Conservation (phyloP, 1,140 invertebrate species). For the Zophobas morio region DNA sequence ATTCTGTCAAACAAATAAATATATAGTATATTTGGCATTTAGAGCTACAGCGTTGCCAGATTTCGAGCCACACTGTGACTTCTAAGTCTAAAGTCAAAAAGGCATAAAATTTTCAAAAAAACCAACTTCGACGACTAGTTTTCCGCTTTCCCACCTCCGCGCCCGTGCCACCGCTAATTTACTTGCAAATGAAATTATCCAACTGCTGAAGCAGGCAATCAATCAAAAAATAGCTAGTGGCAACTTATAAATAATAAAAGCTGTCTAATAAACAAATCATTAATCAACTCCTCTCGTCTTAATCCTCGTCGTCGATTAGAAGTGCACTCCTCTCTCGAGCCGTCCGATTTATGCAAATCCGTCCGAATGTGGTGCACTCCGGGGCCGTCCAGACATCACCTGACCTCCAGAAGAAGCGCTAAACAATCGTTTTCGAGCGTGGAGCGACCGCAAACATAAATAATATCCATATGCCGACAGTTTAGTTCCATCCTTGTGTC, state of each 20-base stretch:
- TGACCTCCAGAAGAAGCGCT: conserved; percentile 22
- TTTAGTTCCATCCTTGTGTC: conserved; percentile 28
- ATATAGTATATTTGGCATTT: too few relatives aligned
- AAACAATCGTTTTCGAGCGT: conserved; percentile 20
- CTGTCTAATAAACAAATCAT: conserved; percentile 42
- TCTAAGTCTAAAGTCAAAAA: too few relatives aligned
- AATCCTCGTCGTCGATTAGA: not conserved
- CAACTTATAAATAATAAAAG: conserved; percentile 38
- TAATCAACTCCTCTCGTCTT: conserved; percentile 15
- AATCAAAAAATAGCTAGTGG: conserved; percentile 39
- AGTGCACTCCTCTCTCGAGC: not conserved
- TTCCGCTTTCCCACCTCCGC: not conserved
- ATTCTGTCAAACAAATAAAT: too few relatives aligned
- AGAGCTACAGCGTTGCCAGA: too few relatives aligned
- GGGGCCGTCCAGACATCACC: conserved; percentile 21
- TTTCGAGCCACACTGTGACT: too few relatives aligned
- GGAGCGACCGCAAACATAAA: conserved; percentile 38
- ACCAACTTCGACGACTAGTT: too few relatives aligned
- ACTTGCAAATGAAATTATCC: not conserved
- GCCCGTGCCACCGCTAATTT: conserved; percentile 6
- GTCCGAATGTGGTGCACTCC: conserved; percentile 11
- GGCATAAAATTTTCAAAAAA: too few relatives aligned
- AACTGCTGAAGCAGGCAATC: not conserved
- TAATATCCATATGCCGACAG: conserved; percentile 43
- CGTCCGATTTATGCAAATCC: conserved; percentile 17